Evolutionary conservation across 2,888 invertebrate species (phyloP), one percentile per base, ranked within the genome.

Genomic region (Holacanthella duospinosa): DNA sequence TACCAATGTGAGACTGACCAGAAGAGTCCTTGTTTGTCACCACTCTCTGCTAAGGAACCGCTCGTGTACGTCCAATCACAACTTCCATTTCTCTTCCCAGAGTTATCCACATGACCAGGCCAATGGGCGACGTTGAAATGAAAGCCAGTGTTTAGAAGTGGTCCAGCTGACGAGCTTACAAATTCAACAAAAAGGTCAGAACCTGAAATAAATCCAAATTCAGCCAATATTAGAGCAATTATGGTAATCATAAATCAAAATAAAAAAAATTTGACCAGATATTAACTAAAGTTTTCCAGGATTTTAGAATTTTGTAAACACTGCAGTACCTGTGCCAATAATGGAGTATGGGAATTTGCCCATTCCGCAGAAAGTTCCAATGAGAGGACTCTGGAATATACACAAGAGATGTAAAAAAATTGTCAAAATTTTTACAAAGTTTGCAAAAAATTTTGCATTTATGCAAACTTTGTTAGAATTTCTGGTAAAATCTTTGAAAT

Each of bases 71-170:
- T 79, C 92, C 92, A 92, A 77, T 91, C 89, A 75, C 92, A 92
- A 56, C 88, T 88, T 3, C 91, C 74, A 64, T 74, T 73, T 71
- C 86, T 84, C 36, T 87, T 88, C 1, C 92, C 91, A 0, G 89
- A 88, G 0, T 91, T 90, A 75, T 92, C 90, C 59, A 91, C 90
- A 77, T 91, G 90, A 0, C 92, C 92, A 0, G 92, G 92, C 91
- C 91, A 92, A 78, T 90, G 91, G 69, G 92, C 92, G 59, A 93
- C 93, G 79, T 93, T 93, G 80, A 93, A 93, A 78, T 93, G 93
- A 77, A 93, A 93, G 3, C 93, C 93, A 0, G 92, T 93, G 77
- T 93, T 93, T 59, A 93, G 81, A 25, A 93, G 80, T 0, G 93
- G 93, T 53, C 92, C 91, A 72, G 91, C 91, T 43, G 89, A 87